These are phyloP conservation scores for Agapornis canus DNA, from an alignment of 2,797 vertebrate genomes.

Conservation along the genomic window DNA sequence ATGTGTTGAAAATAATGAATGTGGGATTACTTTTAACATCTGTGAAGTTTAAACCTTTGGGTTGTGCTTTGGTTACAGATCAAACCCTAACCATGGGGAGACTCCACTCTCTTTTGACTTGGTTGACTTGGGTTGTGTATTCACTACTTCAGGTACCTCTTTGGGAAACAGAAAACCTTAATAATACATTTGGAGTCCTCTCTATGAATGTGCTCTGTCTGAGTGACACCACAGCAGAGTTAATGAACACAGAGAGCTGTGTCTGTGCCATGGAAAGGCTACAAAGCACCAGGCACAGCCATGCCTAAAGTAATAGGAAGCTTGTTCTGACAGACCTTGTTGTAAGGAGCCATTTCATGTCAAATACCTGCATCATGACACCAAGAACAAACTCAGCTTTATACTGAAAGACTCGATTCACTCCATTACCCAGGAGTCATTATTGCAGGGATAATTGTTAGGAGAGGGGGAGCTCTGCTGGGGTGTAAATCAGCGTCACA, in stretches of 20 bases:
- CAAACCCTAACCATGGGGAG: background rate
- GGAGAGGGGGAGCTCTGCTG: background rate
- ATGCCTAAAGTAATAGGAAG: background rate
- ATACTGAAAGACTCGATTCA: background rate
- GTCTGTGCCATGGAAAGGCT: background rate
- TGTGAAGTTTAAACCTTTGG: background rate
- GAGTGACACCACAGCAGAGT: background rate
- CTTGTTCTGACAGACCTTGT: background rate
- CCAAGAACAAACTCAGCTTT: background rate
- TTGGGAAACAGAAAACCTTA: background rate
- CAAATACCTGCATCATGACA: background rate
- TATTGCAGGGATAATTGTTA: background rate
- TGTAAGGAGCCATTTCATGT: background rate
- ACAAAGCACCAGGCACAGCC: background rate
- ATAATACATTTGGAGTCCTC: background rate
- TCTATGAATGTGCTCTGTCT: background rate
- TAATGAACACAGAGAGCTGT: rapidly evolving
- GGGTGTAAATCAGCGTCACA: background rate
- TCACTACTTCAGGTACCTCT: background rate
- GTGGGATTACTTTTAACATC: background rate
- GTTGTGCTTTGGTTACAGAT: background rate
- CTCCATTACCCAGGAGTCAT: background rate
- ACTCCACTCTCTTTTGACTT: background rate
- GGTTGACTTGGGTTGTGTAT: background rate
- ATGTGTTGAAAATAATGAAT: background rate